Evolutionary conservation across 2,888 invertebrate species (phyloP).

Genomic region (Gastracanthus pulcherrimus): DNA sequence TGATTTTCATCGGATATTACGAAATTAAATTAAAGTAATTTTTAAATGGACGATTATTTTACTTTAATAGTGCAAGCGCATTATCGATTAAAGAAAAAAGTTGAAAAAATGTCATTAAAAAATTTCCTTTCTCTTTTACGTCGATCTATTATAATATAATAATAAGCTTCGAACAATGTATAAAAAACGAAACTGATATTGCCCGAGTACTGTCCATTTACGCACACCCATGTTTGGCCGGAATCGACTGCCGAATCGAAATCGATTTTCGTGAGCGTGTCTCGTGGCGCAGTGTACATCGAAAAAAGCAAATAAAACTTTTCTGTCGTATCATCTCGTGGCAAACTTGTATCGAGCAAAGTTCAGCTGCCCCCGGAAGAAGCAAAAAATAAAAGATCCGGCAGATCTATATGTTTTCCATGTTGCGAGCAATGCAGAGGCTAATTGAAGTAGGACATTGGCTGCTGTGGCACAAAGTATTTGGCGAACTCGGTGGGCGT

Average conservation of each 20-base stretch:
- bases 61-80: background rate
- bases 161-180: no score
- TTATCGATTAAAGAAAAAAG: no score
- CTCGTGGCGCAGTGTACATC: background rate
- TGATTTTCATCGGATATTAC: conserved; percentile 64
- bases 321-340: background rate
- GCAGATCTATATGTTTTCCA: conserved; percentile 61
- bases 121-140: no score
- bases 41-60: no score
- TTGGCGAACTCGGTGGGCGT: background rate
- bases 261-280: background rate
- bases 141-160: no score
- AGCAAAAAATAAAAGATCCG: no score
- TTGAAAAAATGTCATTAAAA: background rate
- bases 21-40: background rate
- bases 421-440: conserved; percentile 1
- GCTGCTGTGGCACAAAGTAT: conserved; percentile 11
- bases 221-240: conserved; percentile 12
- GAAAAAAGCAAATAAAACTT: background rate
- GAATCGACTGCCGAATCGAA: conserved; percentile 13
- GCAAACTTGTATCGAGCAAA: conserved; percentile 31
- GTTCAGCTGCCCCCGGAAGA: conserved; percentile 57
- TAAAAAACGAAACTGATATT: background rate
- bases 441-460: conserved; percentile 26
- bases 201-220: background rate